Conservation (phyloP, 64 coral and sea anemone species). For the Trachythela sp. region DNA sequence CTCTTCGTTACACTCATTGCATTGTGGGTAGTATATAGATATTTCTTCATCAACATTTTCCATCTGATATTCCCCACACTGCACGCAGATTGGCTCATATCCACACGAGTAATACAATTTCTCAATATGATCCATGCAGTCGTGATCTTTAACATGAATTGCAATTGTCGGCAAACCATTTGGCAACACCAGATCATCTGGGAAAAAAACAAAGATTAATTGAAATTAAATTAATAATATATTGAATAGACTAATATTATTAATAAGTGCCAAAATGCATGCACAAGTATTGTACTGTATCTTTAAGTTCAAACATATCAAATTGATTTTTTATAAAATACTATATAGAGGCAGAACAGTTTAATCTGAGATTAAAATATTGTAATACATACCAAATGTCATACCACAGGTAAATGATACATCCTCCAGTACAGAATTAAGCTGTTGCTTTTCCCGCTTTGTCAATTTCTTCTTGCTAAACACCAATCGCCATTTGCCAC, state of each 20-base stretch:
- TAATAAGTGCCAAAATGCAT: too few species aligned
- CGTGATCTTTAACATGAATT: background rate
- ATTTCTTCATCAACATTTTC: background rate
- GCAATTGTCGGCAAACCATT: background rate
- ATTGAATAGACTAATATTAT: too few species aligned
- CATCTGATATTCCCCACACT: background rate
- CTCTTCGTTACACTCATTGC: background rate
- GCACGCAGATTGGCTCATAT: background rate
- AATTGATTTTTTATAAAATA: background rate
- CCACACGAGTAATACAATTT: background rate
- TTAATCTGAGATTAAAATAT: too few species aligned
- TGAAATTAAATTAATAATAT: too few species aligned
- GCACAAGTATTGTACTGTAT: background rate
- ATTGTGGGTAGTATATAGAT: background rate
- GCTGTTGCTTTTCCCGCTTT: background rate
- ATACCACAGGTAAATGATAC: background rate
- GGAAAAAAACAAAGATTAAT: background rate
- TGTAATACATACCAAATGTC: background rate
- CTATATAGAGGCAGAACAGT: too few species aligned
- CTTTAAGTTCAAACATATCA: background rate
- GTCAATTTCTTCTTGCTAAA: conserved; percentile 18
- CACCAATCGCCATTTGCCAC: background rate
- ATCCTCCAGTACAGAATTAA: background rate
- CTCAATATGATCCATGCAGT: background rate
- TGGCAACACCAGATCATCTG: background rate